Evolutionary conservation across 1,140 invertebrate species (phyloP), one percentile per base, ranked within the genome.

Genomic region (Caenorhabditis inopinata): DNA sequence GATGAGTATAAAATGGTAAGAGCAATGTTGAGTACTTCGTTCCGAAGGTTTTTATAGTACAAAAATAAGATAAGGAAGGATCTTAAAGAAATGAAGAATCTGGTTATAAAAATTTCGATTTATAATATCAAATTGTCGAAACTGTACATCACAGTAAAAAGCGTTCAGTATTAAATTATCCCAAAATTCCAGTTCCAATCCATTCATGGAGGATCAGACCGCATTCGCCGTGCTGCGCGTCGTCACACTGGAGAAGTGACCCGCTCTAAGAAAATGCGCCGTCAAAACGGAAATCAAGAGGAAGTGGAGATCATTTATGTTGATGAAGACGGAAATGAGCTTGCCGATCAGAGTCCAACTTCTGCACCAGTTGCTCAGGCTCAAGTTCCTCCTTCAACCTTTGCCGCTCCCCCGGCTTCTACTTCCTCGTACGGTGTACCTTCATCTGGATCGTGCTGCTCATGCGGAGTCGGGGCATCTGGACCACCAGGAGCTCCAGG

Each of bases 401-500:
- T 68, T 38, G 58, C 58, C 0, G 12, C 58, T 21, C 25, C 51
- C 27, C 25, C 51, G 21, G 4, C 32, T 38, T 0, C 29, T 12
- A 14, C 35, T 18, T 21, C 23, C 23, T 0, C 16, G 2, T 25
- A 23, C 12, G 46, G 27, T 45, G 32, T 35, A 27, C n/a, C 73
- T 48, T 76, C 47, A 23, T 21, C 74, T 29, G 80, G 80, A 62
- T 51, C 45, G 2, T 81, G 80, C 80, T 81, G 80, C 80, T 76
- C 74, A 23, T 81, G 80, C 53, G 74, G 74, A 35, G 48, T 46
- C n/a, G 80, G 80, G 11, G 35, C 53, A 14, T 51, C 75, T 38
- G 80, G 80, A 47, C 80, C 80, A 42, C 38, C 80, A 25, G 80
- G 80, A 76, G 45, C 38, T n/a, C 83, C 83, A 48, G 83, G 83